Percentiles rank a stretch among this genome's conserved stretches.
Evolutionary conservation across 2,113 vertebrate species (phyloP).

Genomic region (Psittacus erithacus): DNA sequence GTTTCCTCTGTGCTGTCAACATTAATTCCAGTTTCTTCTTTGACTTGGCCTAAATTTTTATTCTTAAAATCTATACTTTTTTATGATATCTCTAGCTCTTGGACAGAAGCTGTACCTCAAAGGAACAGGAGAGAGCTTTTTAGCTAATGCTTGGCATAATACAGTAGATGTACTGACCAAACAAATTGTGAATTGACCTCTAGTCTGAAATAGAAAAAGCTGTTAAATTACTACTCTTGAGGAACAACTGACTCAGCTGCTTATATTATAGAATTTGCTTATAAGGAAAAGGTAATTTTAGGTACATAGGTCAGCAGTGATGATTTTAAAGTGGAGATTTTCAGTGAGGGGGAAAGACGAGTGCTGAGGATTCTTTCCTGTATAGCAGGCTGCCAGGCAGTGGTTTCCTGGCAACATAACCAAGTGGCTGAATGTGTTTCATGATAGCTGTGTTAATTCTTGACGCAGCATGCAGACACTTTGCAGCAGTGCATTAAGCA

Average conservation of each 20-base stretch:
- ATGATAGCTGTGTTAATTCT: not conserved
- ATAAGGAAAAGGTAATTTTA: not conserved
- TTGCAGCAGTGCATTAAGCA: not conserved
- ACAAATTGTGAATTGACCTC: constrained; percentile 2
- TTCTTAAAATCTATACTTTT: not conserved
- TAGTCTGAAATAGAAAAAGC: constrained; percentile 20
- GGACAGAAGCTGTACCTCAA: not conserved
- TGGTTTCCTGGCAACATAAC: not conserved
- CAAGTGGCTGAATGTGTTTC: not conserved
- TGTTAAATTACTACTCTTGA: constrained; percentile 1
- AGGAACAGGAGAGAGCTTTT: not conserved
- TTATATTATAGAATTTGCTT: not conserved
- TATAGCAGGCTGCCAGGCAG: not conserved
- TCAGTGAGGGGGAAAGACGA: not conserved
- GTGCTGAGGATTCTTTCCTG: not conserved
- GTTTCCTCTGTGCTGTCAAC: not conserved
- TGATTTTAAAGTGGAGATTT: not conserved
- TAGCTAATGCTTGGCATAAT: not conserved
- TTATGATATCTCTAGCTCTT: not conserved
- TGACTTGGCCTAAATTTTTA: not conserved
- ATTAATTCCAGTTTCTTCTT: not conserved
- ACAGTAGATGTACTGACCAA: not conserved
- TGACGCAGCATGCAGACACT: not conserved
- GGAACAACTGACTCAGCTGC: not conserved
- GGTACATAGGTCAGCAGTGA: not conserved